A percentile compares a stretch with the other conserved stretches of the same genome.
Evolutionary conservation across 2,888 invertebrate species (phyloP).

Genomic region (Drosophila vallismaia): DNA sequence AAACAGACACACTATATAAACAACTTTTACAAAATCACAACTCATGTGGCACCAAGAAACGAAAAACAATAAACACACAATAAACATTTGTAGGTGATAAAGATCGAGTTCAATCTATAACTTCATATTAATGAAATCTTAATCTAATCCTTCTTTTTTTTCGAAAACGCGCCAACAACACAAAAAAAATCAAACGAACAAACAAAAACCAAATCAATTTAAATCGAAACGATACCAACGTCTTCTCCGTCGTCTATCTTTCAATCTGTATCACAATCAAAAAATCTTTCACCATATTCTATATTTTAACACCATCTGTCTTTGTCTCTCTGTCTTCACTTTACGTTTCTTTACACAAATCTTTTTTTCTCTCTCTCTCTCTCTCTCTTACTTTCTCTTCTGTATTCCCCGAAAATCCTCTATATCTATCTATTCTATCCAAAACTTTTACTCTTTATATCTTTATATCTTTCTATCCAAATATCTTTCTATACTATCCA

Average conservation of each 20-base stretch:
- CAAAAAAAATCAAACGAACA: slow-evolving; percentile 19
- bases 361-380: slow-evolving; percentile 19
- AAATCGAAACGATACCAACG: slow-evolving; percentile 50
- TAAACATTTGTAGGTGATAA: slow-evolving; percentile 51
- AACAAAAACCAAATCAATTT: slow-evolving; percentile 27
- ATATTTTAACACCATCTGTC: slow-evolving; percentile 22
- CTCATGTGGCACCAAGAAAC: slow-evolving; percentile 40
- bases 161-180: slow-evolving; percentile 57
- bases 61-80: slow-evolving; percentile 16
- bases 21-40: slow-evolving; percentile 27
- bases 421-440: slow-evolving; percentile 25
- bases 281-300: slow-evolving; percentile 6
- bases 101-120: slow-evolving; percentile 49
- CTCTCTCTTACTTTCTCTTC: slow-evolving; percentile 27
- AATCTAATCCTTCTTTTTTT: slow-evolving; percentile 67
- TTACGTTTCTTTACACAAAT: background rate
- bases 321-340: slow-evolving; percentile 9
- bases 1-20: slow-evolving; percentile 22
- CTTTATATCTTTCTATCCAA: slow-evolving; percentile 24
- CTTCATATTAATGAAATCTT: slow-evolving; percentile 56
- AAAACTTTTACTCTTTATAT: slow-evolving; percentile 43
- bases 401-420: slow-evolving; percentile 20
- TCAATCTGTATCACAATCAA: slow-evolving; percentile 17
- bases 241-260: slow-evolving; percentile 54
- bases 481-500: slow-evolving; percentile 23